phyloP scores from a whole-genome alignment of 2,797 vertebrate species.

The Coreius guichenoti region DNA sequence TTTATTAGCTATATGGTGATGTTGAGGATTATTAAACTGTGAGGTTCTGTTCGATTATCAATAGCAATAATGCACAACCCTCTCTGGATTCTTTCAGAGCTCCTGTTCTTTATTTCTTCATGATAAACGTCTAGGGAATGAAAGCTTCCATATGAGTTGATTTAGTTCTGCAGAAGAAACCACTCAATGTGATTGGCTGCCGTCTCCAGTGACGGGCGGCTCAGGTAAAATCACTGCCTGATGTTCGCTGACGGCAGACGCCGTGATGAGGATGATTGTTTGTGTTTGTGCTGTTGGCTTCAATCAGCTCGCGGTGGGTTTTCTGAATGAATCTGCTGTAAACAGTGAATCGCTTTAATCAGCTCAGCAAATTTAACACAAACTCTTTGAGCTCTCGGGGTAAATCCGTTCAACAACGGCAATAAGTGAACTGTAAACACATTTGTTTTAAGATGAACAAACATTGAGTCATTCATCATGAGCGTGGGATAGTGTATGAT shows the following conservation, averaged over 20 bases:
- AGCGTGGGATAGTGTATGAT: too few species aligned
- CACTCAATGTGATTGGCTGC: constrained; percentile 38
- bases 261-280: too few species aligned
- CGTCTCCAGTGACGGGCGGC: constrained; percentile 19
- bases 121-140: not conserved
- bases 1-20: not conserved
- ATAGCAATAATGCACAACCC: not conserved
- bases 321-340: not conserved
- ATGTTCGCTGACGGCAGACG: not conserved
- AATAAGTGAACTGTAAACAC: not conserved
- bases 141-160: constrained; percentile 1
- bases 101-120: not conserved
- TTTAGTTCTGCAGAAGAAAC: constrained; percentile 47
- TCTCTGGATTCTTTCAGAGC: not conserved
- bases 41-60: too few species aligned
- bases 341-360: constrained; percentile 13
- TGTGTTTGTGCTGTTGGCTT: not conserved
- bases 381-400: not conserved
- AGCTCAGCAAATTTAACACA: not conserved
- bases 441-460: not conserved
- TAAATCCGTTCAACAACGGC: not conserved
- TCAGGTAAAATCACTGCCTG: constrained; percentile 60
- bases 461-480: not conserved
- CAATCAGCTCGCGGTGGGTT: not conserved
- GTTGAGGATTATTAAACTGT: not conserved